Evolutionary conservation across 2,113 vertebrate genomes (phyloP), one percentile per base, ranked within the genome.

Genomic region (Lutjanus erythropterus): DNA sequence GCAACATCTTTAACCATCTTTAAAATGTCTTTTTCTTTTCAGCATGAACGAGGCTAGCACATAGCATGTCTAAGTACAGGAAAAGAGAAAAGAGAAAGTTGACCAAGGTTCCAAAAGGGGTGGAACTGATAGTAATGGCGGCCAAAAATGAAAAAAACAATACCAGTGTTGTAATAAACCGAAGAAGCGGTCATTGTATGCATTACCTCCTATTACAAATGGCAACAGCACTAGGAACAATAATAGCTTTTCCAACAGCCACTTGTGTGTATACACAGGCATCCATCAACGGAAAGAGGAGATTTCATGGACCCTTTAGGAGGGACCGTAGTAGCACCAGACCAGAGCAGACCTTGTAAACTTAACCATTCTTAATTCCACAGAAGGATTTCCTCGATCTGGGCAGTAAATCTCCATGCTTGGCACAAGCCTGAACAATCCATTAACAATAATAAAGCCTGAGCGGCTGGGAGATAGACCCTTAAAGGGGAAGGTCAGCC

Each of bases 401-500:
- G 60, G 76, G 56, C 50, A 29, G 85, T 87, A 89, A 88, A 91
- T 91, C 87, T 86, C 66, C 46, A 78, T 61, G 70, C 90, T 84
- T 92, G 85, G 90, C 86, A 85, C 73, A 41, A 59, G 72, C 76
- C 85, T 79, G 84, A 88, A 91, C 76, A 87, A 91, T 88, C 92
- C 89, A 91, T 93, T 92, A 91, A 89, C 88, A 89, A 92, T 88
- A 90, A 92, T 91, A 92, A 89, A 90, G 67, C 68, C 70, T 15
- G 80, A 84, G 88, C 71, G 33, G 84, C 84, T 23, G 47, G 86
- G 84, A 86, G 91, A 89, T 73, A 65, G 86, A 89, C 76, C 88
- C 89, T 93, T 86, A 91, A 92, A 93, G 91, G 90, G 84, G 88
- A 94, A 94, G 91, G 92, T 93, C 93, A 92, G 83, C 65, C 80